These are phyloP conservation scores for Tridacna gigas DNA, from an alignment of 2,888 invertebrate genomes.

Conservation along the genomic window DNA sequence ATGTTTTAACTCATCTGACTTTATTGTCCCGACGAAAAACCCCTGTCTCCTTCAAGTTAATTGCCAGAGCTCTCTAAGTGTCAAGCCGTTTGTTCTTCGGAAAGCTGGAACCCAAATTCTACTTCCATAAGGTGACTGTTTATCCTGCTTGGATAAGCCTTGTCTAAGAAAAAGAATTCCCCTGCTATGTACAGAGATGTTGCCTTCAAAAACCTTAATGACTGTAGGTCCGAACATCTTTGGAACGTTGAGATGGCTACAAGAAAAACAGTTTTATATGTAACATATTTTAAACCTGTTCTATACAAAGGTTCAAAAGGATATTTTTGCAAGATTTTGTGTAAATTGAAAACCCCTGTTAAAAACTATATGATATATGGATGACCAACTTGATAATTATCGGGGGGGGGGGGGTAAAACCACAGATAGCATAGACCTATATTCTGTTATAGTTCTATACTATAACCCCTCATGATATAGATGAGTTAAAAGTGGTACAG, in stretches of 20 bases:
- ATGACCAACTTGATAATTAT: no score
- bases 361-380: no score
- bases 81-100: no score
- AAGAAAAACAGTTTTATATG: conserved; percentile 36
- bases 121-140: no score
- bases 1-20: background rate
- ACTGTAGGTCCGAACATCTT: conserved; percentile 23
- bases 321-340: conserved; percentile 13
- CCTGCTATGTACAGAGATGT: no score
- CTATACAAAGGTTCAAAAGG: conserved; percentile 40
- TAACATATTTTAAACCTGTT: conserved; percentile 23
- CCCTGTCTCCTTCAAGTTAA: conserved; percentile 33
- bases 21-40: background rate
- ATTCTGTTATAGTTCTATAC: no score
- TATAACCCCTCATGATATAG: no score
- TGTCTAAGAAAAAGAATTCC: conserved; percentile 22
- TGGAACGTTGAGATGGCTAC: no score
- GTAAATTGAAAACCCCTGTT: no score
- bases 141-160: conserved; percentile 32
- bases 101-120: conserved; percentile 33
- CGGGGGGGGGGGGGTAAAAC: no score
- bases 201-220: conserved; percentile 26
- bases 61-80: conserved; percentile 25
- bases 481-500: no score
- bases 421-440: conserved; percentile 32